These are phyloP conservation scores for Exephanes ischioxanthus DNA, from an alignment of 2,888 invertebrate genomes.

Conservation along the genomic window DNA sequence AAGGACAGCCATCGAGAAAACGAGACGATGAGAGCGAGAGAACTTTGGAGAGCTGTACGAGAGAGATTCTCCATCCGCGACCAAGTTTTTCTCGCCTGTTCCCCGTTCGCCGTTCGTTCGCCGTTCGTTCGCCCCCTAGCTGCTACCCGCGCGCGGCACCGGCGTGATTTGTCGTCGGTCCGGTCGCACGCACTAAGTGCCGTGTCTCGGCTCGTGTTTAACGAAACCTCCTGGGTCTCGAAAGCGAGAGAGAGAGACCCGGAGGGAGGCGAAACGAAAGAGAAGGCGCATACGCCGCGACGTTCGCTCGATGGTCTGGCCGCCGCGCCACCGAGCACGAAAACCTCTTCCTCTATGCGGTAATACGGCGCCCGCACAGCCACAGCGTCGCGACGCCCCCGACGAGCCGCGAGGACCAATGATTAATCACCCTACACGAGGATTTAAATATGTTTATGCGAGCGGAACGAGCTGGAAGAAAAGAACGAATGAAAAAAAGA, in stretches of 20 bases:
- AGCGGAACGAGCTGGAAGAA: conserved; percentile 34
- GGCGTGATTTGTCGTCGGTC: conserved; percentile 60
- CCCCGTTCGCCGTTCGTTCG: conserved; percentile 22
- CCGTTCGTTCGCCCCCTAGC: conserved; percentile 30
- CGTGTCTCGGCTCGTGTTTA: conserved; percentile 57
- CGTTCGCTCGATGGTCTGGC: conserved; percentile 9
- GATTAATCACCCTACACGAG: conserved; percentile 53
- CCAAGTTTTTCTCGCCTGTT: conserved; percentile 52
- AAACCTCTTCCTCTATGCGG: conserved; percentile 55
- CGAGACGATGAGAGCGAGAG: neutral
- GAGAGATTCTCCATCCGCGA: conserved; percentile 22
- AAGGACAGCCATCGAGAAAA: neutral
- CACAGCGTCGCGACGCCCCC: conserved; percentile 62
- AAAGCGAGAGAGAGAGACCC: neutral
- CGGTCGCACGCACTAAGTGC: conserved; percentile 59
- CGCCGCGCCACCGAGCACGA: conserved; percentile 44
- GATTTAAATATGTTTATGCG: conserved; percentile 50
- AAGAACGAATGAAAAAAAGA: neutral
- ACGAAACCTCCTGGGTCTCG: conserved; percentile 57
- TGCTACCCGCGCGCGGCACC: conserved; percentile 25
- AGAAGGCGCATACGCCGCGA: conserved; percentile 39
- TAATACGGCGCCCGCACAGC: conserved; percentile 46
- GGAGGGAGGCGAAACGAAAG: neutral
- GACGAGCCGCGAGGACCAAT: conserved; percentile 53
- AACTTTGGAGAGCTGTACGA: neutral